Evolutionary conservation across 2,113 vertebrate genomes (phyloP).

Genomic region (Callocephalon fimbriatum): DNA sequence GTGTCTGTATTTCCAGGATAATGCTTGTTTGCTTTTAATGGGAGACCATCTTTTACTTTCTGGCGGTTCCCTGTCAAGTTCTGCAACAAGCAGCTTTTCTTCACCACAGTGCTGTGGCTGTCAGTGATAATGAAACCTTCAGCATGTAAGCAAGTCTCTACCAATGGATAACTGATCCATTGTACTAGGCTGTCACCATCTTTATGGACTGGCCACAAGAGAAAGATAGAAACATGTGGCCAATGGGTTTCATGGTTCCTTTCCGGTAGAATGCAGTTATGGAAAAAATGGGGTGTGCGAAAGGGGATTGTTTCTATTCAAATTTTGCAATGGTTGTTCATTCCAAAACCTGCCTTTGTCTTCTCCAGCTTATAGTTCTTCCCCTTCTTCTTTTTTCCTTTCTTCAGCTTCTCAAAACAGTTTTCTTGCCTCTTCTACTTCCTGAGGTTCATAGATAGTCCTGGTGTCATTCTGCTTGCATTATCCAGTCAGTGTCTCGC

Average conservation of each 20-base stretch:
- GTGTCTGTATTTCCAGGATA: neutral
- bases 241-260: neutral
- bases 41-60: neutral
- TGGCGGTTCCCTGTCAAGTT: neutral
- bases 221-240: neutral
- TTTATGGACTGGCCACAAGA: neutral
- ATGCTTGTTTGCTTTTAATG: neutral
- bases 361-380: neutral
- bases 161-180: neutral
- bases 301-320: neutral
- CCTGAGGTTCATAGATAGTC: neutral
- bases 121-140: neutral
- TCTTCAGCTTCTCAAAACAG: neutral
- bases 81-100: neutral
- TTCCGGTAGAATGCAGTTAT: neutral
- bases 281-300: neutral
- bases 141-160: neutral
- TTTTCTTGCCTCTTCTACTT: neutral
- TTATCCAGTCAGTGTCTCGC: neutral
- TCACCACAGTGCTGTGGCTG: neutral
- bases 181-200: neutral
- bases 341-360: neutral
- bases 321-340: neutral
- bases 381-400: neutral
- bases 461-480: fast-evolving